phyloP scores from a whole-genome alignment of 2,113 vertebrate genomes.

The Psittacula cyanocephala region DNA sequence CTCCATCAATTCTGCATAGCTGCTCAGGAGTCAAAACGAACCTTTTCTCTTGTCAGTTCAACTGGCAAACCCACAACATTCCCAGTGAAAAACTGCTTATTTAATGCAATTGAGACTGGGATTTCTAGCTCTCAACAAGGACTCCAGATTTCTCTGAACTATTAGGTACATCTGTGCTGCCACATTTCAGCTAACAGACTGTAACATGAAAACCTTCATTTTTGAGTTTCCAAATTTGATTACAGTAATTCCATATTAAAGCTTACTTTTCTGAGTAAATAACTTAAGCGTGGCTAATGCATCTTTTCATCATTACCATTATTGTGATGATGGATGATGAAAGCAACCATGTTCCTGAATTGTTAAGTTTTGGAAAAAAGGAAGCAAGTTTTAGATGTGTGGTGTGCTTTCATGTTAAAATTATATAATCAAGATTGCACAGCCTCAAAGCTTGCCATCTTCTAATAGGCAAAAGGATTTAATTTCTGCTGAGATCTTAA shows the following conservation, averaged over 20 bases:
- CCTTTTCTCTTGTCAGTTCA: not conserved
- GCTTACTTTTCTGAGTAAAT: not conserved
- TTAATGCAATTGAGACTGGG: not conserved
- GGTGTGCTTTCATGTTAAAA: not conserved
- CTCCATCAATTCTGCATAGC: not conserved
- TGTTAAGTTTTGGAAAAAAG: not conserved
- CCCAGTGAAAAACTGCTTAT: not conserved
- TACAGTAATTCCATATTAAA: not conserved
- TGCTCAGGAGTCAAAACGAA: not conserved
- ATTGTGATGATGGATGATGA: not conserved
- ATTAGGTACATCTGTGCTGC: not conserved
- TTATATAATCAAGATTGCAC: not conserved
- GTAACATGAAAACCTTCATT: not conserved
- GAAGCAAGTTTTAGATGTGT: not conserved
- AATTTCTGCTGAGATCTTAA: slow-evolving; percentile 20
- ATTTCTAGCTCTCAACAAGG: not conserved
- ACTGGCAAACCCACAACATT: not conserved
- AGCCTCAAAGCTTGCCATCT: not conserved
- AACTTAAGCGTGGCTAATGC: not conserved
- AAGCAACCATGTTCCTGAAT: not conserved
- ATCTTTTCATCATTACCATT: not conserved
- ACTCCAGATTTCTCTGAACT: not conserved
- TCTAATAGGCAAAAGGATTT: not conserved
- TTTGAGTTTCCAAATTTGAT: not conserved
- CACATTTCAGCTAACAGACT: not conserved